Conservation (phyloP, 2,888 invertebrate species). For the Cephonodes hylas region DNA sequence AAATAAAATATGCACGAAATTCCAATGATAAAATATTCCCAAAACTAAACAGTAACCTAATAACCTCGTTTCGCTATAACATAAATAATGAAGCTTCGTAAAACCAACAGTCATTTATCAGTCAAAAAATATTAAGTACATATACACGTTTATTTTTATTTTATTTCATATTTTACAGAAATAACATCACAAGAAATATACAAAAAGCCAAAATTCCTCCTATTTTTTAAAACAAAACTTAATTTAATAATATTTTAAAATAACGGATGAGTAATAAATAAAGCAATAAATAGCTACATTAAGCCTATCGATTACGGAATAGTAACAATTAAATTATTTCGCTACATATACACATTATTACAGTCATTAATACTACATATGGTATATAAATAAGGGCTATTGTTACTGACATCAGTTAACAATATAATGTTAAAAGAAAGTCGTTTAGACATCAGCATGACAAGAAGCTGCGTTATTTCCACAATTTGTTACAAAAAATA, state of each 20-base stretch:
- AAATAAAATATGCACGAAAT: too few relatives aligned
- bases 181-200: background rate
- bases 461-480: too few relatives aligned
- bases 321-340: conserved; percentile 1
- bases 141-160: background rate
- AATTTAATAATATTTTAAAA: background rate
- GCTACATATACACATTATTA: background rate
- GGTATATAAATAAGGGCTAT: background rate
- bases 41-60: too few relatives aligned
- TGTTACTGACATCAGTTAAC: background rate
- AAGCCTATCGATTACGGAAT: background rate
- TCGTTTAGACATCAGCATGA: too few relatives aligned
- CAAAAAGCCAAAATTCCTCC: background rate
- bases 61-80: background rate
- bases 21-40: too few relatives aligned
- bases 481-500: too few relatives aligned
- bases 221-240: too few relatives aligned
- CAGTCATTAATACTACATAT: background rate
- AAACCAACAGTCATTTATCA: background rate
- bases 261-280: background rate
- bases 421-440: too few relatives aligned
- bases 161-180: background rate
- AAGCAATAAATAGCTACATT: background rate
- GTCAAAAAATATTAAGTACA: background rate
- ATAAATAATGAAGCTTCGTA: background rate